Conservation (phyloP, 2,113 vertebrate species). For the Copsychus sechellarum region DNA sequence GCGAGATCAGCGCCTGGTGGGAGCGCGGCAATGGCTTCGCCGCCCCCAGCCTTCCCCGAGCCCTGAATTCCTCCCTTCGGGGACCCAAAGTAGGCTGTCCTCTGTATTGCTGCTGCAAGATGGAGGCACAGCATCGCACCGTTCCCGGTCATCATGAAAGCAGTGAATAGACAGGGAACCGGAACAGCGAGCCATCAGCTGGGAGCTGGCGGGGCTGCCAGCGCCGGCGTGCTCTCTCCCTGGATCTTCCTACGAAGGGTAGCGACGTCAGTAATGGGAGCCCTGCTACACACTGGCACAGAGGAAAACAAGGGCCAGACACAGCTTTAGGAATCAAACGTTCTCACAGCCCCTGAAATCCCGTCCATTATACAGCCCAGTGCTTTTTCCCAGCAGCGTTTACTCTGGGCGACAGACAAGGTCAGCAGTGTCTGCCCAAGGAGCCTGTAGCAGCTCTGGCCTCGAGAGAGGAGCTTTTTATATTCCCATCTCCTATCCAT, state of each 20-base stretch:
- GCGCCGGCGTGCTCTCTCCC: too few species aligned
- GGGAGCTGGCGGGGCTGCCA: not conserved
- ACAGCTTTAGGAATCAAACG: not conserved
- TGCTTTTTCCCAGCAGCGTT: not conserved
- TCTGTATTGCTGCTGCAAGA: not conserved
- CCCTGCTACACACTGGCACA: not conserved
- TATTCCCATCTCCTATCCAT: not conserved
- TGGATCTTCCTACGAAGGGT: not conserved
- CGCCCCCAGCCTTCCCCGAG: not conserved
- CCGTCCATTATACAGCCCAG: not conserved
- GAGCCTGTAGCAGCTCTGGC: not conserved
- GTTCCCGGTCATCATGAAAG: not conserved
- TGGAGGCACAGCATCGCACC: not conserved
- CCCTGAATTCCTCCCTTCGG: not conserved
- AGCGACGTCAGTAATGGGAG: not conserved
- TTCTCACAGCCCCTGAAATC: not conserved
- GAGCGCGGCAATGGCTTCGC: not conserved
- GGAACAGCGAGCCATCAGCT: too few species aligned
- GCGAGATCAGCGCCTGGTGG: not conserved
- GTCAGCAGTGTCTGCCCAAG: not conserved
- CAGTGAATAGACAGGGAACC: accelerated
- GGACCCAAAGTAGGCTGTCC: accelerated
- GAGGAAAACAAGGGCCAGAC: not conserved
- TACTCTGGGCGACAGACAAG: not conserved
- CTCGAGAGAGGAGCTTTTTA: not conserved